Conservation (phyloP, 2,797 vertebrate species). For the Syngnathus rostellatus region DNA sequence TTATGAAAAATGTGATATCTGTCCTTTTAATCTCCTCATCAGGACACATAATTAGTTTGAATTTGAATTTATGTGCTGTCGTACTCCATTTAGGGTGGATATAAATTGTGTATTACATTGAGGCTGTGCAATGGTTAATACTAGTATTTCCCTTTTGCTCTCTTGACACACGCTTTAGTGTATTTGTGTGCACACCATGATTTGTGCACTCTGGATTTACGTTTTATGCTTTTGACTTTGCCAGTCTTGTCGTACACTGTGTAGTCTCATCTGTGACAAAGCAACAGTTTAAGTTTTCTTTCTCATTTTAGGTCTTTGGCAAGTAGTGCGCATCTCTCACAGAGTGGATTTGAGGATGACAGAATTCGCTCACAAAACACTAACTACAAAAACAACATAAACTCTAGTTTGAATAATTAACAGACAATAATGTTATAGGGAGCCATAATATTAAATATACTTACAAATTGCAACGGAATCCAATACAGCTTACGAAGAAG, state of each 20-base stretch:
- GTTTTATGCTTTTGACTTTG: background rate
- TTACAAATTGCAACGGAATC: no score
- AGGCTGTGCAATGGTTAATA: background rate
- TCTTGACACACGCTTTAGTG: background rate
- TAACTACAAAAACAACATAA: background rate
- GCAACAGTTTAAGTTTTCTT: background rate
- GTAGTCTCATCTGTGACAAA: background rate
- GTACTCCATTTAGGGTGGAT: background rate
- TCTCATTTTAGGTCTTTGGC: background rate
- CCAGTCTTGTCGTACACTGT: background rate
- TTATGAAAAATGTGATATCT: conserved; percentile 22
- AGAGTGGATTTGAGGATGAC: background rate
- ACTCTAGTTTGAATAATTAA: background rate
- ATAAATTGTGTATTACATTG: conserved; percentile 1
- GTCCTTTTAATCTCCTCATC: conserved; percentile 23
- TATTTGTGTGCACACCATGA: background rate
- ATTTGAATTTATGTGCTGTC: background rate
- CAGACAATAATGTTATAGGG: background rate
- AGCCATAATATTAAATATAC: no score
- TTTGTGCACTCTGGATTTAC: background rate
- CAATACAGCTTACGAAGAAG: no score
- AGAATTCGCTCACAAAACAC: background rate
- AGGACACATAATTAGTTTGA: conserved; percentile 18
- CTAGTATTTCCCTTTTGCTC: background rate
- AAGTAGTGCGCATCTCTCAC: background rate